Base-by-base conservation (phyloP, 2,797 vertebrate genomes). In the Scarus forsteni region DNA sequence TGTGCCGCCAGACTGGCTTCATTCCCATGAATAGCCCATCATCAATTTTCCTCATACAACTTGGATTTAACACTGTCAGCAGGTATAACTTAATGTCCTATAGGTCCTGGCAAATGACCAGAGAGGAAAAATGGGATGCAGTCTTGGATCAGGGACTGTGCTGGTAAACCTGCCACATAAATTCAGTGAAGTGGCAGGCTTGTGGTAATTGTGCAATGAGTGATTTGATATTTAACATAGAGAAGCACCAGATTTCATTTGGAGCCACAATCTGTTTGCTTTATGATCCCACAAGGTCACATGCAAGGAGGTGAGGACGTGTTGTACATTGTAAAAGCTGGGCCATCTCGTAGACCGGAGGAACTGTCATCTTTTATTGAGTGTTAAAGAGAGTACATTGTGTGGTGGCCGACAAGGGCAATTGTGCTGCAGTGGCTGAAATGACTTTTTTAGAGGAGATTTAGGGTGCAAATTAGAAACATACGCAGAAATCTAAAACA, bases 11-110 rank as follows among this genome's bases (percentile, higher is more conserved):
- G 40, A 46, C 58, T 46, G 62, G 64, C 63, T 36, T 44, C 76
- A 66, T 75, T 69, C 57, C 54, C 52, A 78, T 79, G 73, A 81
- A 85, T 81, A 80, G 51, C 54, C 52, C n/a, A 62, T 54, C 77
- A 83, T 90, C 70, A 86, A 59, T 88, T 80, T 73, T 71, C 57
- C 62, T 42, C 36, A 76, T 74, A 66, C 44, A 7, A 43, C 52
- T 34, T 56, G 67, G 76, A 76, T 73, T 64, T 59, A 51, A 73
- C 45, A 36, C 66, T 63, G 77, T 78, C 62, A 80, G 77, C 57
- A 55, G 16, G 75, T 71, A 56, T 65, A 61, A 53, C 55, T 73
- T 61, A 10, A 44, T 6, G 39, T 49, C n/a, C 5, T 36, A 53
- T 36, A 53, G 19, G 39, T 50, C 49, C 39, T 56, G 62, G 58